A percentile compares a stretch with the other conserved stretches of the same genome.
Conservation (phyloP, 2,113 vertebrate genomes). For the Illadopsis cleaveri region DNA sequence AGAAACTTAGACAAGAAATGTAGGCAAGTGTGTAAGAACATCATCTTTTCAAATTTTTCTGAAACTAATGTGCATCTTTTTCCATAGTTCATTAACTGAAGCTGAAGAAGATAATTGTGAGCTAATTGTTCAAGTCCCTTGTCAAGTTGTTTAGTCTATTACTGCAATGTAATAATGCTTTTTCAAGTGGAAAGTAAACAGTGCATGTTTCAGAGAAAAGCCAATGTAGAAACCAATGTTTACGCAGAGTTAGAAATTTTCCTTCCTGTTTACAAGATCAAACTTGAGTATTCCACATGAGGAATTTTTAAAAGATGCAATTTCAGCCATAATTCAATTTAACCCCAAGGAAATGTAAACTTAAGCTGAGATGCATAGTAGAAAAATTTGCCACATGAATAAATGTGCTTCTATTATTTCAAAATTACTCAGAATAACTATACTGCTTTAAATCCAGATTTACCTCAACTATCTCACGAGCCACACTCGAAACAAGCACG, state of each 20-base stretch:
- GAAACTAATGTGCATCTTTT: neutral
- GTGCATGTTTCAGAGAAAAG: neutral
- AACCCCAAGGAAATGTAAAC: neutral
- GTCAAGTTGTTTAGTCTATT: neutral
- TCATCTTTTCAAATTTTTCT: neutral
- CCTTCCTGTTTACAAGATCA: neutral
- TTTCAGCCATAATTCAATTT: neutral
- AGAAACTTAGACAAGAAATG: neutral
- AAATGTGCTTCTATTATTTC: neutral
- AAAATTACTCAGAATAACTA: neutral
- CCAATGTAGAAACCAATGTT: neutral
- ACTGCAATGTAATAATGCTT: neutral
- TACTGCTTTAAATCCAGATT: neutral
- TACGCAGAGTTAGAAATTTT: neutral
- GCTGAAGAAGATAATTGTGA: neutral
- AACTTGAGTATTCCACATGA: neutral
- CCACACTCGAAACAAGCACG: fast-evolving
- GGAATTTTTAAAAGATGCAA: neutral
- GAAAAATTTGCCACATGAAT: neutral
- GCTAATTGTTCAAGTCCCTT: neutral
- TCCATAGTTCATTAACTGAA: neutral
- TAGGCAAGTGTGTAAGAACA: neutral
- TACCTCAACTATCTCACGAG: neutral
- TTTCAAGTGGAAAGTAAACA: constrained; percentile 12
- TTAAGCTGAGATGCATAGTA: neutral